Percentiles rank a stretch among this genome's conserved stretches.
Conservation (phyloP, 2,113 vertebrate species). For the Anarrhichthys ocellatus region DNA sequence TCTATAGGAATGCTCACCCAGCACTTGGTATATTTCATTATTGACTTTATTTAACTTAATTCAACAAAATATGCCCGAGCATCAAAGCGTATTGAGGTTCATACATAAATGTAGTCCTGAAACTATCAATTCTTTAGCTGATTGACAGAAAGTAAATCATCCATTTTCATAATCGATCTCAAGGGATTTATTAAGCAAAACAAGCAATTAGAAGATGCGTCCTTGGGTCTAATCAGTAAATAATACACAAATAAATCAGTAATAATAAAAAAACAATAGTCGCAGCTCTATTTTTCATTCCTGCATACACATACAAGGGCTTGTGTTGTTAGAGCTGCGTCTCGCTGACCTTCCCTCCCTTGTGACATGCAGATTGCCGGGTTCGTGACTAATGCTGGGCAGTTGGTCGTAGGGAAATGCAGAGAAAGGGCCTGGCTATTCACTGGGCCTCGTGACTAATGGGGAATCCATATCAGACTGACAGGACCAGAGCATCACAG, state of each 20-base stretch:
- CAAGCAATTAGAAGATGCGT: background rate
- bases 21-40: background rate
- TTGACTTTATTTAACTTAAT: background rate
- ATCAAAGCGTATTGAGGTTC: background rate
- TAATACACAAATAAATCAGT: background rate
- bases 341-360: constrained; percentile 9
- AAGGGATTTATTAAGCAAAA: background rate
- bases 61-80: background rate
- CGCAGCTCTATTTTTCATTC: background rate
- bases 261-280: background rate
- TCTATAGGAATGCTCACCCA: background rate
- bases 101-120: background rate
- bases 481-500: constrained; percentile 61
- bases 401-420: constrained; percentile 36
- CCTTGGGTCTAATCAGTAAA: no score
- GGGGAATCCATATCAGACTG: constrained; percentile 74
- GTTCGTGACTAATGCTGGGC: constrained; percentile 38
- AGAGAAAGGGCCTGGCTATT: constrained; percentile 49
- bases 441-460: constrained; percentile 68
- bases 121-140: background rate
- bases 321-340: background rate
- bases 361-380: constrained; percentile 18
- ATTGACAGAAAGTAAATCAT: no score
- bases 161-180: no score
- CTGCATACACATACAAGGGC: background rate